Evolutionary conservation across 2,797 vertebrate genomes (phyloP), one percentile per base, ranked within the genome.

Genomic region (Phrynocephalus vlangalii): DNA sequence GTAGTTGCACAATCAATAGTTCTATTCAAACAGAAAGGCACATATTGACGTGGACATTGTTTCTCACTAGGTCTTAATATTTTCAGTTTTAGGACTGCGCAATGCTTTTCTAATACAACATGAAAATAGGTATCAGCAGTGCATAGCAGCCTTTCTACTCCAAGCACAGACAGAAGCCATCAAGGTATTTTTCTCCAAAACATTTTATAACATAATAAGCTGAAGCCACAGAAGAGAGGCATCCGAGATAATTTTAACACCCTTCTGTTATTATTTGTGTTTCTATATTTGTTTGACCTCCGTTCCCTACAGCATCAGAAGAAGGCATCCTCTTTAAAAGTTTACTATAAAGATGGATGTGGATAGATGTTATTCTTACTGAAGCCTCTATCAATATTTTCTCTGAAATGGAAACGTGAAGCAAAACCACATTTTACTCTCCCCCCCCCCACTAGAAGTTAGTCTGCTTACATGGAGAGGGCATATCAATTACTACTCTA

Each of bases 81-180:
- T 79, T 72, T 0, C 48, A 99, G 98, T 96, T 3, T 97, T 97
- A 11, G 97, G 97, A 8, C 94, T 98, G 84, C 96, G 93, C 94
- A 97, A 98, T 90, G 97, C 98, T 86, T 99, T 99, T 93, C 97
- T 99, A 89, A 94, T 98, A 94, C 98, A 98, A 96, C 98, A 98
- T 87, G 97, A 98, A 96, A 99, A 98, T 93, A 97, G 98, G 52
- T 99, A 98, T 88, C 96, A 88, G 91, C 98, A 99, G 91, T 98
- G 97, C 92, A 97, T 97, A 75, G 98, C 97, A 9, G 97, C 96
- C 5, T 99, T 98, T 95, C 95, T 98, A 93, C 95, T 98, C 85
- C 98, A 98, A 94, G 98, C 98, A 87, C 97, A 95, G 5, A 97
- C 96, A 1, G 98, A 99, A 92, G 82, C 96, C 3, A 93, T 92